Conservation (phyloP, 2,113 vertebrate genomes). For the Larimichthys crocea region DNA sequence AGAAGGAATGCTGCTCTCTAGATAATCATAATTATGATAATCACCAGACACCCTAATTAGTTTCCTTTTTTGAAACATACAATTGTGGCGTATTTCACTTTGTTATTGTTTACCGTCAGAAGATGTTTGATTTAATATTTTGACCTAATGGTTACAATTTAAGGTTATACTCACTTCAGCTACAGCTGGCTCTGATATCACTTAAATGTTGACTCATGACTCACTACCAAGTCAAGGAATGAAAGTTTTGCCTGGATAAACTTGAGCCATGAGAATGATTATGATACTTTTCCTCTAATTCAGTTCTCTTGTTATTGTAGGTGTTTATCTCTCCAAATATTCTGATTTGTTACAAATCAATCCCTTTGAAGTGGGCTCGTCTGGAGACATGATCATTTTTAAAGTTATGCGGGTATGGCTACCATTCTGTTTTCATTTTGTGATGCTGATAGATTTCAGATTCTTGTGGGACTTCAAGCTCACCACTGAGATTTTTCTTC, state of each 20-base stretch:
- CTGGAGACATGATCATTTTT: conserved; percentile 93
- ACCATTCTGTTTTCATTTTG: not conserved
- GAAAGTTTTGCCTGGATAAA: not conserved
- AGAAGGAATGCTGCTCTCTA: not conserved
- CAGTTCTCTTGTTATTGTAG: conserved; percentile 75
- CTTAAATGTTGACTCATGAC: not conserved
- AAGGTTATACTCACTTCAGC: not conserved
- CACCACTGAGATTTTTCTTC: conserved; percentile 35
- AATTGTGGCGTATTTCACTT: not conserved
- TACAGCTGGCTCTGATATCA: conserved; percentile 5
- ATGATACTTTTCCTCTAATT: conserved; percentile 16
- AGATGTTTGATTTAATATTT: not conserved
- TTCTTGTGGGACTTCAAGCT: not conserved
- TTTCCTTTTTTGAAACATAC: not conserved
- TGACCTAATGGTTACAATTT: not conserved
- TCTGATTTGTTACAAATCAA: conserved; percentile 95
- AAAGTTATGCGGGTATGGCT: conserved; percentile 95
- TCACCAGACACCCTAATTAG: too few species aligned
- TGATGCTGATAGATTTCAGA: not conserved
- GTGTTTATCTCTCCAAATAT: conserved; percentile 93
- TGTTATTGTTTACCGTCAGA: not conserved
- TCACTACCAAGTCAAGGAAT: not conserved
- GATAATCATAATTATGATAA: too few species aligned
- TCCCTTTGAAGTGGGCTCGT: conserved; percentile 89
- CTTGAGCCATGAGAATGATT: not conserved